Percentiles rank a stretch among this genome's conserved stretches.
Conservation (phyloP, 2,888 invertebrate species). For the Orchesellides sinensis region DNA sequence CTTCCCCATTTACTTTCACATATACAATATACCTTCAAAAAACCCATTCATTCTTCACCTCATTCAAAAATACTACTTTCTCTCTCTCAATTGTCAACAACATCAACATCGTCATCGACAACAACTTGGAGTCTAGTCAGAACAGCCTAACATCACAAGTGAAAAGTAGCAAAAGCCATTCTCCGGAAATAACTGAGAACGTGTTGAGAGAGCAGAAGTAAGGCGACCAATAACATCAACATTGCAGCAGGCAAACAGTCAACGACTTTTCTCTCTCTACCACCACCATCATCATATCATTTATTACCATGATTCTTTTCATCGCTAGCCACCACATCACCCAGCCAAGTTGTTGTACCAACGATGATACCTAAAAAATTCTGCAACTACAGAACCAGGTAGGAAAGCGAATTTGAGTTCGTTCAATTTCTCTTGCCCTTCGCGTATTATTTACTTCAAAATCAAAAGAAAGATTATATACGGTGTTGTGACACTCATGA, state of each 20-base stretch:
- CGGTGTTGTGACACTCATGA: too few species aligned
- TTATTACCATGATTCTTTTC: neutral
- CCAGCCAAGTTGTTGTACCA: neutral
- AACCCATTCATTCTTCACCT: constrained; percentile 3
- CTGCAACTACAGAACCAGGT: neutral
- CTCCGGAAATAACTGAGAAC: constrained; percentile 14
- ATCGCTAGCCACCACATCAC: neutral
- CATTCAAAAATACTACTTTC: neutral
- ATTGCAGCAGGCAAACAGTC: neutral
- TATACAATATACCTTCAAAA: neutral
- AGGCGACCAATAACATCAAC: neutral
- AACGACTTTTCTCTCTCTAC: neutral
- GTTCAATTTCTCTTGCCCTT: too few species aligned
- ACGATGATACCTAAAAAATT: neutral
- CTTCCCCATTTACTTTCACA: neutral
- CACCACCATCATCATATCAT: neutral
- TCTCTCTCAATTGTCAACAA: neutral
- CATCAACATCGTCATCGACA: neutral
- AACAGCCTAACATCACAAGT: neutral
- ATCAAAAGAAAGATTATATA: too few species aligned
- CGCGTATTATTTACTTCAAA: too few species aligned
- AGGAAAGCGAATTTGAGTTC: too few species aligned
- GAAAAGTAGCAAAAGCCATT: constrained; percentile 7
- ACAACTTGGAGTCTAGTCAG: too few species aligned
- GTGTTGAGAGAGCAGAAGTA: constrained; percentile 12